These are phyloP conservation scores for Suncus etruscus DNA, from an alignment of 2,113 vertebrate genomes.

Conservation along the genomic window DNA sequence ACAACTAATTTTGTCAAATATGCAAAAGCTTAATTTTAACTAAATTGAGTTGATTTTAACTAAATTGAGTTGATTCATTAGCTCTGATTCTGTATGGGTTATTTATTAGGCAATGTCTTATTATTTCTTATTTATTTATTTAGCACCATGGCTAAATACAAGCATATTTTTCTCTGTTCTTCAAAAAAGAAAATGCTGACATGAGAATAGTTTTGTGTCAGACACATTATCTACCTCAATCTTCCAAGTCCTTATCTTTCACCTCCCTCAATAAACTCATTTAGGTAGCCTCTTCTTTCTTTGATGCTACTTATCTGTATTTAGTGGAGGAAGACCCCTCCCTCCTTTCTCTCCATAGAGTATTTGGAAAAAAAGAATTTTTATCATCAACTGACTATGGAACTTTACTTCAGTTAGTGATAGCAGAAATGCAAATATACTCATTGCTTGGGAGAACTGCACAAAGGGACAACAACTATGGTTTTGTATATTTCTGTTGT, in stretches of 20 bases:
- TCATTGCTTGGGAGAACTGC: background rate
- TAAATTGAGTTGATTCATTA: no score
- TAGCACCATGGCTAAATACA: no score
- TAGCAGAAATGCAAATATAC: background rate
- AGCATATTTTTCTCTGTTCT: no score
- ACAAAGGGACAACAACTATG: background rate
- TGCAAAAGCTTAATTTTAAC: no score
- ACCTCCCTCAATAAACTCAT: background rate
- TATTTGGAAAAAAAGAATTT: background rate
- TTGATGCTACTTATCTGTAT: background rate
- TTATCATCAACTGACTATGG: background rate
- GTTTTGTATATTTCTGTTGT: background rate
- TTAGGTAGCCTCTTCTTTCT: background rate
- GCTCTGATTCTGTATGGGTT: no score
- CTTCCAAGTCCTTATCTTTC: background rate
- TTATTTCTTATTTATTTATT: no score
- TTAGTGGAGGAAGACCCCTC: background rate
- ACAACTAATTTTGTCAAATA: no score
- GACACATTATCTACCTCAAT: no score
- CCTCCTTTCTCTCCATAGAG: background rate
- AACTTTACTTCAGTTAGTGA: background rate
- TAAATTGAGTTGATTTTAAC: no score
- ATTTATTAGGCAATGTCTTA: no score
- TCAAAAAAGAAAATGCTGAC: no score
- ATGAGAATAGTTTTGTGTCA: no score